phyloP scores from a whole-genome alignment of 2,113 vertebrate species.

The Acrocephalus kingi region DNA sequence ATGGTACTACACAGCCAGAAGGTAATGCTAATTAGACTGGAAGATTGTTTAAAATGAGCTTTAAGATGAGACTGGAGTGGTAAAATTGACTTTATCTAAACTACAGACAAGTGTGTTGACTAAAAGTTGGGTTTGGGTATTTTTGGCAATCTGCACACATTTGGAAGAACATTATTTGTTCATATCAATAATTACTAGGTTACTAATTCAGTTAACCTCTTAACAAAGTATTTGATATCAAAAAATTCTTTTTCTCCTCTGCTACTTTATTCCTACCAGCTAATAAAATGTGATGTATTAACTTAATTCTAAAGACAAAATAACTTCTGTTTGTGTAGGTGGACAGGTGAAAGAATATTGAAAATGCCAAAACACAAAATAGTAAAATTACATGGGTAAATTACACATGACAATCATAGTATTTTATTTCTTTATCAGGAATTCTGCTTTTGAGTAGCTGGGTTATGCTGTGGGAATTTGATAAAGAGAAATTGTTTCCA shows the following conservation, averaged over 20 bases:
- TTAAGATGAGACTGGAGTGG: not conserved
- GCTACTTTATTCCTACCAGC: not conserved
- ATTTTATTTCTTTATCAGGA: not conserved
- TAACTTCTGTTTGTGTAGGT: not conserved
- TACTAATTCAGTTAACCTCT: not conserved
- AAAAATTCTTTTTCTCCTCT: not conserved
- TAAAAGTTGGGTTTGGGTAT: not conserved
- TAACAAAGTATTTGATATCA: not conserved
- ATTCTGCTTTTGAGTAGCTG: not conserved
- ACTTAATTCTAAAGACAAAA: not conserved
- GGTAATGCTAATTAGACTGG: constrained; percentile 44
- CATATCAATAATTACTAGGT: not conserved
- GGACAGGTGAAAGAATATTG: not conserved
- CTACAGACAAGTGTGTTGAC: fast-evolving
- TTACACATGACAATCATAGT: not conserved
- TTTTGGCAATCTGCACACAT: not conserved
- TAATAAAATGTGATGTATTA: not conserved
- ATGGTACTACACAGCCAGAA: constrained; percentile 23
- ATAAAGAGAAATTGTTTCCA: not conserved
- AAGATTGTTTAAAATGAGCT: constrained; percentile 38
- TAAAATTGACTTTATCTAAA: not conserved
- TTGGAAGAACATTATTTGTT: not conserved
- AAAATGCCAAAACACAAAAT: not conserved
- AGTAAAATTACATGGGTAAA: not conserved
- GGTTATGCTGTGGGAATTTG: not conserved